These are phyloP conservation scores for Heteractis magnifica DNA, from an alignment of 92 coral and sea anemone genomes.

Conservation along the genomic window DNA sequence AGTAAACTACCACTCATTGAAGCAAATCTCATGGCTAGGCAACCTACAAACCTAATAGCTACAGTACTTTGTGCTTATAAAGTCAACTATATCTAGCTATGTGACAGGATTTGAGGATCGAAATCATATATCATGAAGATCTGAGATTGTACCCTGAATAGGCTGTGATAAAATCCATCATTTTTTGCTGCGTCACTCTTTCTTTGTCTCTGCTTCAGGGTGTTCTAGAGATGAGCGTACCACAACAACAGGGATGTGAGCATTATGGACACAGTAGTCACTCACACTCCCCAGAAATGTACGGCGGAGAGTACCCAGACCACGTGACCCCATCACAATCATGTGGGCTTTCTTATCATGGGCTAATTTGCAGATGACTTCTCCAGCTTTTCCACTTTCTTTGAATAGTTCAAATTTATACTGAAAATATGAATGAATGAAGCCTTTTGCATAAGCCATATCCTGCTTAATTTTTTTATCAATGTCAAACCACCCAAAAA, in stretches of 20 bases:
- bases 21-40: no score
- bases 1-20: no score
- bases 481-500: no score
- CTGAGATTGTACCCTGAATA: no score
- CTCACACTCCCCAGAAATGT: constrained; percentile 80
- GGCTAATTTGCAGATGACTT: constrained; percentile 67
- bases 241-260: constrained; percentile 60
- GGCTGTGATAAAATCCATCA: no score
- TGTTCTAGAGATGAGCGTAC: constrained; percentile 43
- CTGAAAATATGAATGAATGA: constrained; percentile 2
- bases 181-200: no score
- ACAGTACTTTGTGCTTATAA: no score
- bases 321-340: constrained; percentile 74
- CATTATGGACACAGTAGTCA: constrained; percentile 77
- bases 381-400: constrained; percentile 37
- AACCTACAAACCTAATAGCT: no score
- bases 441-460: not conserved
- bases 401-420: not conserved
- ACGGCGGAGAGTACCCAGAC: constrained; percentile 69
- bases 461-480: not conserved
- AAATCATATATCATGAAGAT: no score
- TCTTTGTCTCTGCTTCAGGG: not conserved
- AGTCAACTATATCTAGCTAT: no score
- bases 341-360: constrained; percentile 47
- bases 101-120: no score